phyloP scores from a whole-genome alignment of 2,113 vertebrate genomes.

The Fregata magnificens region DNA sequence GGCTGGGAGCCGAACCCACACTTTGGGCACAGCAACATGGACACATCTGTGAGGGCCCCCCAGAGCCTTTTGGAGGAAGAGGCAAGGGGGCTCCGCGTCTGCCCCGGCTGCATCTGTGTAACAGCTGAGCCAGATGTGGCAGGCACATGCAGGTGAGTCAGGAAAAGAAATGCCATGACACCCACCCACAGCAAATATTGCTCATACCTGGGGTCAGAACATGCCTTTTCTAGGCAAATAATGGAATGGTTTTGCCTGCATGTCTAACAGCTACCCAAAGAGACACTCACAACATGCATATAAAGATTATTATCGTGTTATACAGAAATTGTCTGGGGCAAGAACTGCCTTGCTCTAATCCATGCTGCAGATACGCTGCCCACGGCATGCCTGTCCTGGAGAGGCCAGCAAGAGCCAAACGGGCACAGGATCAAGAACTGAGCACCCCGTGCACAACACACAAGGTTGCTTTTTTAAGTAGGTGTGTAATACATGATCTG shows the following conservation, averaged over 20 bases:
- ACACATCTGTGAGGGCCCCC: not conserved
- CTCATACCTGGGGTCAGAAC: not conserved
- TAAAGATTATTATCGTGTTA: accelerated
- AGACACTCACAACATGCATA: accelerated
- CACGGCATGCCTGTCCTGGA: not conserved
- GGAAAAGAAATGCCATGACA: not conserved
- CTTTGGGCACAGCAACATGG: not conserved
- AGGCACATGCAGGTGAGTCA: not conserved
- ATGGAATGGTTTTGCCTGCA: not conserved
- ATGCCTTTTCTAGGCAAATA: not conserved
- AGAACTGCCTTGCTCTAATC: not conserved
- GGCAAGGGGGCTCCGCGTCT: not conserved
- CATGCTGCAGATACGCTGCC: not conserved
- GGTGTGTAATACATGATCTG: not conserved
- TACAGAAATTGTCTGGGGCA: accelerated
- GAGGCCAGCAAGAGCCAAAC: not conserved
- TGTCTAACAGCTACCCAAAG: not conserved
- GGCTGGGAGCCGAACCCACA: not conserved
- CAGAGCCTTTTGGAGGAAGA: not conserved
- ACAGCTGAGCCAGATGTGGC: accelerated
- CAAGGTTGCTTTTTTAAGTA: not conserved
- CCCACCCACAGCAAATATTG: not conserved
- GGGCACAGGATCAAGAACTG: not conserved
- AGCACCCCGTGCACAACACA: not conserved
- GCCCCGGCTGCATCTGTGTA: not conserved